Conservation (phyloP, 2,797 vertebrate species). For the Enteromius anoplus region DNA sequence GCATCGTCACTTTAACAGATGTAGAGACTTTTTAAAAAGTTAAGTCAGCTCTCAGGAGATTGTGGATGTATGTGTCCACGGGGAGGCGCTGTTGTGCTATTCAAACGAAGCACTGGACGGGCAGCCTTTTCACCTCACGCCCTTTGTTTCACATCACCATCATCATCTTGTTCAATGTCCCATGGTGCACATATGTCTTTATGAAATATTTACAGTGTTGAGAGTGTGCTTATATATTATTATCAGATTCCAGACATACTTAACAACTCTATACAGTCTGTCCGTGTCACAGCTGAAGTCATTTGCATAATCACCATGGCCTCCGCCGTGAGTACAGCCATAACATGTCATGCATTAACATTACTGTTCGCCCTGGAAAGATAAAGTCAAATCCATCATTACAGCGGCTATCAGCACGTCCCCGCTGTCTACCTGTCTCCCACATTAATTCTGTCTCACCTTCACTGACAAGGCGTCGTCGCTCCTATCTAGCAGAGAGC, state of each 20-base stretch:
- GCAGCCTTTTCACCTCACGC: background rate
- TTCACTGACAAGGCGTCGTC: conserved; percentile 25
- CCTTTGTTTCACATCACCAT: conserved; percentile 43
- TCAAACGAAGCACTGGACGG: background rate
- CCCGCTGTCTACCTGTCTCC: conserved; percentile 19
- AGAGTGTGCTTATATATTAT: background rate
- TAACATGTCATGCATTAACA: background rate
- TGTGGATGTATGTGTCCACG: conserved; percentile 3
- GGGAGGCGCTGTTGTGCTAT: conserved; percentile 43
- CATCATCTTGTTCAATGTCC: background rate
- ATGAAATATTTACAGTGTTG: conserved; percentile 1
- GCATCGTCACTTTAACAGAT: background rate
- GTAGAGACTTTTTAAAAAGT: background rate
- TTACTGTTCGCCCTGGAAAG: conserved; percentile 24
- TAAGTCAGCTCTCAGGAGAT: background rate
- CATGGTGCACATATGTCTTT: conserved; percentile 24
- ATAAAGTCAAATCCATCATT: conserved; percentile 43
- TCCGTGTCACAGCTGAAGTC: conserved; percentile 6
- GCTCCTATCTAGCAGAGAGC: background rate
- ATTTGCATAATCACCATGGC: conserved; percentile 9
- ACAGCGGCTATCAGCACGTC: conserved; percentile 6
- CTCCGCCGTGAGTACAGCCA: background rate
- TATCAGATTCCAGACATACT: conserved; percentile 5
- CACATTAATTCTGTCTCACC: conserved; percentile 49
- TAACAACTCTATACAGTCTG: conserved; percentile 3